These are phyloP conservation scores for Heliopora coerulea DNA, from an alignment of 92 coral and sea anemone genomes.

Conservation along the genomic window DNA sequence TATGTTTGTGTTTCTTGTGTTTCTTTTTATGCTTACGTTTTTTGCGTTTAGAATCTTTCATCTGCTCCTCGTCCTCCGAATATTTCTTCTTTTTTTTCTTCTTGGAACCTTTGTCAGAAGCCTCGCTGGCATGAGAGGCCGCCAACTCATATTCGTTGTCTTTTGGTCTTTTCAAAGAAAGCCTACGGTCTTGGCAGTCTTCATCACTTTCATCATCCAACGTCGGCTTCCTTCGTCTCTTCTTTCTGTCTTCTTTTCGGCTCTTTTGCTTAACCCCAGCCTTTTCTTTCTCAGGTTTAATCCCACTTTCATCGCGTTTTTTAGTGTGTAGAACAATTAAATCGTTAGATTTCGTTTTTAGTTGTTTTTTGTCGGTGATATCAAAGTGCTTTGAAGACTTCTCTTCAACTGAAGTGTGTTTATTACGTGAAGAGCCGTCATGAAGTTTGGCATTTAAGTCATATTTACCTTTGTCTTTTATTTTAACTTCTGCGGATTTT, in stretches of 20 bases:
- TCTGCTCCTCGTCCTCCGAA: constrained; percentile 4
- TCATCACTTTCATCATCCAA: constrained; percentile 8
- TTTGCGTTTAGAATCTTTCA: constrained; percentile 50
- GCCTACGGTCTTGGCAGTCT: not conserved
- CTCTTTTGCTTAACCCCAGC: not conserved
- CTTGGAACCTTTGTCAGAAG: constrained; percentile 20
- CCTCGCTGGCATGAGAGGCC: constrained; percentile 3
- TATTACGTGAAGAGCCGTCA: not conserved
- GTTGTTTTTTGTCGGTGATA: not conserved
- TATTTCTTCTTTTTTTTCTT: constrained; percentile 14
- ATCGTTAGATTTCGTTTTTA: not conserved
- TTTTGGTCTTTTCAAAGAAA: constrained; percentile 29
- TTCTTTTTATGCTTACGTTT: constrained; percentile 73
- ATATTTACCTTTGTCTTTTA: too few species aligned
- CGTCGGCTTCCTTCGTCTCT: not conserved
- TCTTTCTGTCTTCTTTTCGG: not conserved
- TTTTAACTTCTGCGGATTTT: not conserved
- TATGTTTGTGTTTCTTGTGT: constrained; percentile 79
- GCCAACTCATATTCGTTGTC: not conserved
- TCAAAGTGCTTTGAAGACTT: not conserved
- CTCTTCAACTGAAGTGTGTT: not conserved
- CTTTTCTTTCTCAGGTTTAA: not conserved
- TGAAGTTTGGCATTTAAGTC: too few species aligned
- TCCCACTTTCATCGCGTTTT: not conserved
- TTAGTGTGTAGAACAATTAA: not conserved